A percentile compares a stretch with the other conserved stretches of the same genome.
phyloP scores from a whole-genome alignment of 1,140 invertebrate genomes.

The Zaprionus gabonicus region DNA sequence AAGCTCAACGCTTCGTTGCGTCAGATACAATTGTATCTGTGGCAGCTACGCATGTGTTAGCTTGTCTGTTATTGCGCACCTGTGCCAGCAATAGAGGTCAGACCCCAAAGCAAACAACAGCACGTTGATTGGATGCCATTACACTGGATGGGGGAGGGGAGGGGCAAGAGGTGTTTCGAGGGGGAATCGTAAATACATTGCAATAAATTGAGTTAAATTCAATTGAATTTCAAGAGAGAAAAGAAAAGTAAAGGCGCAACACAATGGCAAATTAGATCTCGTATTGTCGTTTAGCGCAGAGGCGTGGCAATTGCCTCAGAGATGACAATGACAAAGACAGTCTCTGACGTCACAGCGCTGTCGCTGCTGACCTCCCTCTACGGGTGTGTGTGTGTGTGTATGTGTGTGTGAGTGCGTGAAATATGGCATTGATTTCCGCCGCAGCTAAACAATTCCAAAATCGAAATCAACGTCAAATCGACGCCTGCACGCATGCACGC shows the following conservation, averaged over 20 bases:
- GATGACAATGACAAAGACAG: background rate
- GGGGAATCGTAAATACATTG: constrained; percentile 30
- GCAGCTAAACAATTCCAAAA: background rate
- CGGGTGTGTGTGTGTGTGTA: background rate
- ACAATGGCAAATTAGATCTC: constrained; percentile 71
- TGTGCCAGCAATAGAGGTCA: constrained; percentile 51
- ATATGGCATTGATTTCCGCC: constrained; percentile 27
- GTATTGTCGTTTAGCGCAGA: constrained; percentile 43
- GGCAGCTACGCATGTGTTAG: constrained; percentile 34
- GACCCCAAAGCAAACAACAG: constrained; percentile 50
- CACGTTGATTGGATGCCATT: constrained; percentile 66
- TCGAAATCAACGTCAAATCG: background rate
- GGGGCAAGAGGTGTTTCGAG: background rate
- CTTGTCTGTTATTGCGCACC: constrained; percentile 47
- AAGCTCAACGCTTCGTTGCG: constrained; percentile 29
- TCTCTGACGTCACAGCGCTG: constrained; percentile 40
- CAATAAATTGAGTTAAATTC: constrained; percentile 58
- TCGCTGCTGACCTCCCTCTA: background rate
- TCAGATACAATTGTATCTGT: constrained; percentile 24
- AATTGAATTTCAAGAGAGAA: constrained; percentile 43
- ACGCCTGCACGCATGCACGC: constrained; percentile 32
- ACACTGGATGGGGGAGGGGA: background rate
- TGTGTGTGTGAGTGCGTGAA: background rate
- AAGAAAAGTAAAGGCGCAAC: constrained; percentile 36
- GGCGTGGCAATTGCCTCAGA: constrained; percentile 39